Conservation (phyloP, 2,888 invertebrate species). For the Slavum lentiscoides region DNA sequence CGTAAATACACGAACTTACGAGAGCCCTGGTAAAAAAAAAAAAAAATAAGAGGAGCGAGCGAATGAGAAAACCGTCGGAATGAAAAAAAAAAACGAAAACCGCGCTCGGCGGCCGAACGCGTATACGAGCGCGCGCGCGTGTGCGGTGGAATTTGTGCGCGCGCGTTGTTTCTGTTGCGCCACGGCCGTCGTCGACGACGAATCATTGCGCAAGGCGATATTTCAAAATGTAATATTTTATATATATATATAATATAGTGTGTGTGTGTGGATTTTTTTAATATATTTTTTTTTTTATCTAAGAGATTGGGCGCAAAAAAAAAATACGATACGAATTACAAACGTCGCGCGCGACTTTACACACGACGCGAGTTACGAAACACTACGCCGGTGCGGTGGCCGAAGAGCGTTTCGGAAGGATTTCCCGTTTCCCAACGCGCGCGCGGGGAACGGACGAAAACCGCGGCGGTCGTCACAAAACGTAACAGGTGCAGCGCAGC, state of each 20-base stretch:
- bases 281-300: no score
- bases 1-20: no score
- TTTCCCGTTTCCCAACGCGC: not conserved
- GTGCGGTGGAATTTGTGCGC: not conserved
- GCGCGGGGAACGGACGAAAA: not conserved
- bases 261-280: no score
- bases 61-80: constrained; percentile 18
- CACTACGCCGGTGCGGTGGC: not conserved
- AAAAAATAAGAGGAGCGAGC: not conserved
- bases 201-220: constrained; percentile 36
- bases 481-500: no score
- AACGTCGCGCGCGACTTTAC: not conserved
- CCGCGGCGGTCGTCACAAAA: not conserved
- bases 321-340: constrained; percentile 41
- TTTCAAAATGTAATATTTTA: constrained; percentile 41
- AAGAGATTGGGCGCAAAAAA: constrained; percentile 45
- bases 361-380: constrained; percentile 20
- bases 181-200: not conserved
- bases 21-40: no score
- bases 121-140: not conserved
- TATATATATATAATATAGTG: no score
- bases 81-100: not conserved
- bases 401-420: not conserved
- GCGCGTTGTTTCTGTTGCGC: constrained; percentile 29
- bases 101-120: not conserved